Percentiles rank a stretch among this genome's conserved stretches.
Evolutionary conservation across 1,140 invertebrate species (phyloP).

Genomic region (Chironomus tepperi): DNA sequence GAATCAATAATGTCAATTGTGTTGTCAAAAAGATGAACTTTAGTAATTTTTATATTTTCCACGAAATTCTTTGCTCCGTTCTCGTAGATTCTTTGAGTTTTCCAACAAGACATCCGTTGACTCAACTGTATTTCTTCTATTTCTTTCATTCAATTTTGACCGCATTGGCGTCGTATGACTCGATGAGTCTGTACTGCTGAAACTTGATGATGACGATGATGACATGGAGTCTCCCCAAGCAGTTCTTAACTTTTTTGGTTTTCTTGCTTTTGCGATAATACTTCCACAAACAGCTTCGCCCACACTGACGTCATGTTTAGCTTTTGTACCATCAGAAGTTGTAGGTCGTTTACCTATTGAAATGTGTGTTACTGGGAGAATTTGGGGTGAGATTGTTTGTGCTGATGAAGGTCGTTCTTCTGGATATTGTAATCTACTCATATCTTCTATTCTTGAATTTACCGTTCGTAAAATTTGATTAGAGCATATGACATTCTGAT

Average conservation of each 20-base stretch:
- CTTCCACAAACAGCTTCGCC: slow-evolving; percentile 24
- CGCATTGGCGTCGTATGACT: not conserved
- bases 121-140: not conserved
- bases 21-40: too few relatives aligned
- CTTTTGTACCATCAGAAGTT: not conserved
- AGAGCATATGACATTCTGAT: not conserved
- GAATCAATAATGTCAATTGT: too few relatives aligned
- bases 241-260: slow-evolving; percentile 1
- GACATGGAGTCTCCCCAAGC: not conserved
- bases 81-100: not conserved
- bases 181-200: not conserved
- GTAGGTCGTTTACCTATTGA: slow-evolving; percentile 6
- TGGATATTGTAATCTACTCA: not conserved
- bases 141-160: not conserved
- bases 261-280: slow-evolving; percentile 6
- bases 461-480: not conserved
- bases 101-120: not conserved
- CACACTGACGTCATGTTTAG: not conserved
- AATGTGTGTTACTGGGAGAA: slow-evolving; percentile 10
- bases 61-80: not conserved
- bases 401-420: not conserved
- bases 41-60: not conserved
- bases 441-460: not conserved
- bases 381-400: not conserved
- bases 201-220: slow-evolving; percentile 6